phyloP scores from a whole-genome alignment of 2,113 vertebrate genomes.

The Erythrocercus mccallii region DNA sequence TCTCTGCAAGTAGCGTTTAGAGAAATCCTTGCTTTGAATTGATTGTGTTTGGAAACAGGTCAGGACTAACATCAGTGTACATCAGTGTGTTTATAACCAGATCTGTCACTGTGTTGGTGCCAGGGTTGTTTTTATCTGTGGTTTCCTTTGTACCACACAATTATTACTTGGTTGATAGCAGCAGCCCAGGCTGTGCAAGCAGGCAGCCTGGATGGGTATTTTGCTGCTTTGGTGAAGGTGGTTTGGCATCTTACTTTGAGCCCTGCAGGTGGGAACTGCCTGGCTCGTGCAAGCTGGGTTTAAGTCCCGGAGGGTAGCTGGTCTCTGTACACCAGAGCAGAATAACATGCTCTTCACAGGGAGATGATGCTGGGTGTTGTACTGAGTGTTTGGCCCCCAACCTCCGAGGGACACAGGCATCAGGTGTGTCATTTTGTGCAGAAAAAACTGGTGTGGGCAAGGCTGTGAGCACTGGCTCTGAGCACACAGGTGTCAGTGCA shows the following conservation, averaged over 20 bases:
- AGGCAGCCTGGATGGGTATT: background rate
- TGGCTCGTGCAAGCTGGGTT: background rate
- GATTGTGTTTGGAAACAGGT: background rate
- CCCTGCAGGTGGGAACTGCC: background rate
- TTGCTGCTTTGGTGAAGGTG: background rate
- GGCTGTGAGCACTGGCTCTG: background rate
- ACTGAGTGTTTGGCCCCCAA: rapidly evolving
- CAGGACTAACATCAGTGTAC: background rate
- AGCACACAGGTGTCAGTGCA: background rate
- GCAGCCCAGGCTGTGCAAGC: background rate
- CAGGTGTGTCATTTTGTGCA: background rate
- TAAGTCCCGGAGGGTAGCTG: background rate
- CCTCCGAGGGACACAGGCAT: rapidly evolving
- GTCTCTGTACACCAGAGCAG: background rate
- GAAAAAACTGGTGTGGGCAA: background rate
- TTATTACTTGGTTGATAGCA: background rate
- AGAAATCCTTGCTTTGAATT: background rate
- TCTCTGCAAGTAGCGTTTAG: background rate
- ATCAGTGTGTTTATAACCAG: background rate
- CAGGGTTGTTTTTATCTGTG: background rate
- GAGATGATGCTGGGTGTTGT: background rate
- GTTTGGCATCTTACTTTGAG: background rate
- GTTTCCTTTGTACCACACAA: background rate
- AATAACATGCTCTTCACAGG: background rate
- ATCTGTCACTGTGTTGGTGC: background rate